Base-by-base conservation (phyloP, 2,888 invertebrate species). In the Callinectes sapidus region DNA sequence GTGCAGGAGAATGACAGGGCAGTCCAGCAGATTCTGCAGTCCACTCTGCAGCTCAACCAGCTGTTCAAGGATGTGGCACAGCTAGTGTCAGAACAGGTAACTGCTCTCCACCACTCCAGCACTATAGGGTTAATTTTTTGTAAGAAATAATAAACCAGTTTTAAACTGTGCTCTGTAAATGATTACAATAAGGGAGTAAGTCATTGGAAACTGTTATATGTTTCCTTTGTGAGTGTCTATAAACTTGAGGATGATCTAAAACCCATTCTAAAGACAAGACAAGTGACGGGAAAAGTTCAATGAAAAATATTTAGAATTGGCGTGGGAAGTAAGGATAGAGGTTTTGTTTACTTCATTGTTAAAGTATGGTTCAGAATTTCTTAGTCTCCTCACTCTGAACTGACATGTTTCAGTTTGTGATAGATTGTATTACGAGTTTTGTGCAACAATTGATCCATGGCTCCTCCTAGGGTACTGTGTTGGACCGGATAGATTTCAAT, bases 401-500 rank as follows among this genome's bases (percentile, higher is more conserved):
- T 48, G 48, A 48, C 48, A 48, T 10, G 10, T 48, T 77, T n/a
- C 23, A 48, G 13, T 23, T 18, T 28, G 28, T 16, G 42, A 10
- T 32, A 32, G 77, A 13, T 42, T 42, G 0, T 35, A n/a, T 28
- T 71, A 32, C 71, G 16, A 61, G 6, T 61, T 61, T 61, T 61
- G 61, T 18, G 10, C 18, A 55, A 61, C 23, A 48, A 48, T 5
- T 48, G 48, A 6, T 48, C 48, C 48, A 48, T 48, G 61, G 61
- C 55, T 55, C 32, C 55, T 86, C 48, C n/a, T 90, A 94, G 96
- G 99, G 99, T 2, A 98, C 98, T 0, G 97, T 99, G 16, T 96
- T 99, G 95, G 99, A 99, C 96, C 96, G 99, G 95, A 99, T 99
- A 95, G 99, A 99, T 96, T 99, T 98, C 96, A 99, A 99, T 95